Conservation (phyloP, 2,113 vertebrate genomes). For the Hippolais icterina region DNA sequence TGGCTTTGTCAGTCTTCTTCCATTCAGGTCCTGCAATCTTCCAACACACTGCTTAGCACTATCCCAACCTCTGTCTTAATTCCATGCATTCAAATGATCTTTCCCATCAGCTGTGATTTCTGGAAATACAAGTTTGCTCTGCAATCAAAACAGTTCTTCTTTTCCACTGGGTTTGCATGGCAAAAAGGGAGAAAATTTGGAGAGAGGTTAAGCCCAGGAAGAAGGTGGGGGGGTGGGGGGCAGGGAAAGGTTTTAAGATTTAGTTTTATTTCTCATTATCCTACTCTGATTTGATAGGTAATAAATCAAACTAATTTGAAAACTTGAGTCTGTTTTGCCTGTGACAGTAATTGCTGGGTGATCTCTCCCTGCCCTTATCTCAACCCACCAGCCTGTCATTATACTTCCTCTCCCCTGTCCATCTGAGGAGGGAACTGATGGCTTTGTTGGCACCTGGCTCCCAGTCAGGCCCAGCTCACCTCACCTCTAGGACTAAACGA, state of each 20-base stretch:
- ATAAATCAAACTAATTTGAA: neutral
- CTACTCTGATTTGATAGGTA: neutral
- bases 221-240: neutral
- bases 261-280: neutral
- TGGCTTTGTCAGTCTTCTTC: neutral
- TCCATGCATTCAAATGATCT: neutral
- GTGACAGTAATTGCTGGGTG: neutral
- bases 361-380: neutral
- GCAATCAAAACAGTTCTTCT: neutral
- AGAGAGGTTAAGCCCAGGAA: neutral
- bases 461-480: neutral
- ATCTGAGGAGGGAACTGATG: neutral
- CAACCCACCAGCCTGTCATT: neutral
- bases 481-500: neutral
- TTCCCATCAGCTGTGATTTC: neutral
- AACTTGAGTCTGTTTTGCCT: neutral
- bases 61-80: neutral
- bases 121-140: neutral
- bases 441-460: neutral
- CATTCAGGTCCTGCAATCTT: neutral
- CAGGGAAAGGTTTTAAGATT: neutral
- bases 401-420: neutral
- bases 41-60: rapidly evolving
- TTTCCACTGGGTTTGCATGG: neutral
- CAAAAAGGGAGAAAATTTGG: neutral